These are phyloP conservation scores for Archilochus colubris DNA, from an alignment of 2,113 vertebrate species.

Conservation along the genomic window DNA sequence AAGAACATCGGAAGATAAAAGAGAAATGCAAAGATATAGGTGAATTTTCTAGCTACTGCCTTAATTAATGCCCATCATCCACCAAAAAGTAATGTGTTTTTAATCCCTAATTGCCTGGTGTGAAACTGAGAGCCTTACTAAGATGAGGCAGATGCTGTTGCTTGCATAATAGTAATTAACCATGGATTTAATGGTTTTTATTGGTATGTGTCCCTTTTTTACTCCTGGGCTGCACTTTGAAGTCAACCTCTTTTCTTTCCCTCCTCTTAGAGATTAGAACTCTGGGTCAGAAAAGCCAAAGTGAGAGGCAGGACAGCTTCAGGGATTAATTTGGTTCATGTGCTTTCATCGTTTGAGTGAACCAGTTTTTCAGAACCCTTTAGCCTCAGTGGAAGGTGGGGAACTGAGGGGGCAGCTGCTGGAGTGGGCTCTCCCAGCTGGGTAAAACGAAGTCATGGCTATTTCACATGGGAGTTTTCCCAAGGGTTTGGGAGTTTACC, in stretches of 20 bases:
- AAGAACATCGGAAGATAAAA: neutral
- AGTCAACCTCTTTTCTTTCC: neutral
- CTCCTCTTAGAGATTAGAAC: neutral
- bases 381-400: neutral
- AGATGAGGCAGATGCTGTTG: neutral
- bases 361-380: fast-evolving
- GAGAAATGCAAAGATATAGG: neutral
- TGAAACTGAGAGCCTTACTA: neutral
- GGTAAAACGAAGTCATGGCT: neutral
- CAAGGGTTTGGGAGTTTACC: neutral
- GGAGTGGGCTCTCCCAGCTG: neutral
- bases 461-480: neutral
- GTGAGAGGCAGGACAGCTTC: neutral
- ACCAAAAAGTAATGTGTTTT: neutral
- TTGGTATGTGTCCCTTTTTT: neutral
- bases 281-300: neutral
- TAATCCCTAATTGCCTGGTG: neutral
- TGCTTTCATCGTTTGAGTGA: neutral
- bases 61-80: neutral
- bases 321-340: neutral
- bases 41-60: neutral
- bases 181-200: neutral
- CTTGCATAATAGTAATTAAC: neutral
- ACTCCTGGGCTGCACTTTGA: neutral
- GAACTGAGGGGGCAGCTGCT: neutral